A percentile compares a stretch with the other conserved stretches of the same genome.
Evolutionary conservation across 1,140 invertebrate species (phyloP).

Genomic region (Hypothenemus hampei): DNA sequence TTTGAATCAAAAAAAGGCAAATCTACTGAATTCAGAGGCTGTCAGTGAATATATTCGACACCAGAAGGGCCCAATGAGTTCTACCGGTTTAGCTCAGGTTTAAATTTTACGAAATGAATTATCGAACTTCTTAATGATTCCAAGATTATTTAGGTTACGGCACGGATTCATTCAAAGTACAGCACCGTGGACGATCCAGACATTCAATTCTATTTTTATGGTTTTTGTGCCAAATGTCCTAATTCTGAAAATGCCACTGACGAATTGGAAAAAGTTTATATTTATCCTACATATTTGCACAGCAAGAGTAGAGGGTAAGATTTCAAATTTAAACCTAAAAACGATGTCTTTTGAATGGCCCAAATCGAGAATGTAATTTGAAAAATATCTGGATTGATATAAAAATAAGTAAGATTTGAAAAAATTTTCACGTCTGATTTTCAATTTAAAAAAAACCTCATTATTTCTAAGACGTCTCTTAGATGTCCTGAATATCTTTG

Average conservation of each 20-base stretch:
- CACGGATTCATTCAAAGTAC: constrained; percentile 54
- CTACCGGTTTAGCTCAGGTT: constrained; percentile 45
- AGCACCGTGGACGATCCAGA: constrained; percentile 54
- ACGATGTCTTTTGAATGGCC: too few relatives aligned
- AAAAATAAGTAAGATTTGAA: too few relatives aligned
- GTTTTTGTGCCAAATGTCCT: constrained; percentile 58
- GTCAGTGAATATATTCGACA: constrained; percentile 57
- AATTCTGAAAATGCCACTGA: constrained; percentile 15
- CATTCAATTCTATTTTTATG: constrained; percentile 62
- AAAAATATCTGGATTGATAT: too few relatives aligned
- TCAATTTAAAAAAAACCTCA: too few relatives aligned
- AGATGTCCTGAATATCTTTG: background rate
- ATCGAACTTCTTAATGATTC: background rate
- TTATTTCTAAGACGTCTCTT: too few relatives aligned
- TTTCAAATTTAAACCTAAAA: too few relatives aligned
- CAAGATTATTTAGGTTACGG: constrained; percentile 49
- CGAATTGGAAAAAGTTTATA: constrained; percentile 49
- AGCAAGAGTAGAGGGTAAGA: constrained; percentile 72
- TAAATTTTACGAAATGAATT: background rate
- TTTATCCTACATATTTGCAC: constrained; percentile 64
- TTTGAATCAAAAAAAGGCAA: constrained; percentile 50
- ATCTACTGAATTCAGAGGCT: constrained; percentile 55
- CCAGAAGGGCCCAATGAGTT: constrained; percentile 55
- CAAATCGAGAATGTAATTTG: too few relatives aligned
- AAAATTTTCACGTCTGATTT: too few relatives aligned